Conservation (phyloP, 2,797 vertebrate species). For the Sebastes reedi region DNA sequence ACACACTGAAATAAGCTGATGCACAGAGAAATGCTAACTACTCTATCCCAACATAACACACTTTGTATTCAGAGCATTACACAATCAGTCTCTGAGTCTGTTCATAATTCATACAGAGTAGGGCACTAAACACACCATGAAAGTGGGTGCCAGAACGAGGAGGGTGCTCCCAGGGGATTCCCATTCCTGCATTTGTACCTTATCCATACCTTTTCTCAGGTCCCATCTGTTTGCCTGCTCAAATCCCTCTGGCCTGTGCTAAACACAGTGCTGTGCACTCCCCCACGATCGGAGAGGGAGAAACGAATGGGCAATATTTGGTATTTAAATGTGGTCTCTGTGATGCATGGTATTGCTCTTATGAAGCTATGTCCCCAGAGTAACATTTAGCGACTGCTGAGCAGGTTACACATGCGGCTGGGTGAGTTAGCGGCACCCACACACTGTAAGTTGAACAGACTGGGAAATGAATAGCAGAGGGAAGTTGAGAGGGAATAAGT, state of each 20-base stretch:
- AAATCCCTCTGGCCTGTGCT: conserved; percentile 82
- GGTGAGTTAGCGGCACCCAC: conserved; percentile 79
- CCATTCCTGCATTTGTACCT: conserved; percentile 71
- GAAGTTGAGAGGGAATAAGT: conserved; percentile 79
- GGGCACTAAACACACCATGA: conserved; percentile 79
- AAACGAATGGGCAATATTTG: conserved; percentile 84
- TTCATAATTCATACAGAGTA: conserved; percentile 74
- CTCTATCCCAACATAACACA: conserved; percentile 48
- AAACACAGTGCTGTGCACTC: conserved; percentile 76
- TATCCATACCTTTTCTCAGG: conserved; percentile 82
- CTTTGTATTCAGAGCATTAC: conserved; percentile 69
- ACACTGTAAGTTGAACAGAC: conserved; percentile 75
- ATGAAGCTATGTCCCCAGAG: conserved; percentile 81
- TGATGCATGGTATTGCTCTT: conserved; percentile 84
- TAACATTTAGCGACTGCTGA: conserved; percentile 80
- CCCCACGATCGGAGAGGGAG: conserved; percentile 68
- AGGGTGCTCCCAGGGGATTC: conserved; percentile 69
- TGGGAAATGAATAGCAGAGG: conserved; percentile 74
- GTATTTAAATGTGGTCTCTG: conserved; percentile 83
- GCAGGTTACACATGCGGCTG: conserved; percentile 74
- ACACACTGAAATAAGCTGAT: conserved; percentile 33
- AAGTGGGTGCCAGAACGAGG: conserved; percentile 75
- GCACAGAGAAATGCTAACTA: conserved; percentile 32
- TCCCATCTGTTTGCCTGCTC: conserved; percentile 84
- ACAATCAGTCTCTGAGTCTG: conserved; percentile 64